Percentiles rank a stretch among this genome's conserved stretches.
These are phyloP conservation scores for Rhimphoctona megacephalus DNA, from an alignment of 2,888 invertebrate genomes.

Conservation along the genomic window DNA sequence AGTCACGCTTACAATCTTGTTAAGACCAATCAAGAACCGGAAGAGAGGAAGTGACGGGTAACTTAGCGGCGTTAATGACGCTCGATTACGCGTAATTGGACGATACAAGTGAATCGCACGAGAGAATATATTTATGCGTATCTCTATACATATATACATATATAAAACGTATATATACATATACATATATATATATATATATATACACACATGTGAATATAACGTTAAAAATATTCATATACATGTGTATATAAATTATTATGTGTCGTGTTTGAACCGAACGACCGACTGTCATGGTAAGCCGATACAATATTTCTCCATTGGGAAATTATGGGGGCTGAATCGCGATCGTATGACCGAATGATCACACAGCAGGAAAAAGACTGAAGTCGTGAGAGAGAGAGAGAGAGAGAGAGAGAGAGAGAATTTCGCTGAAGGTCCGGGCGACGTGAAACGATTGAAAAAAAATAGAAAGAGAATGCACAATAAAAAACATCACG, in stretches of 20 bases:
- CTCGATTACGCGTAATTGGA: constrained; percentile 65
- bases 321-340: constrained; percentile 28
- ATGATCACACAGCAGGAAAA: constrained; percentile 30
- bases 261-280: neutral
- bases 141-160: neutral
- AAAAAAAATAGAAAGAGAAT: neutral
- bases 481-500: constrained; percentile 9
- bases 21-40: constrained; percentile 82
- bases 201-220: too few relatives aligned
- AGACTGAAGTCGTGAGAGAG: constrained; percentile 30
- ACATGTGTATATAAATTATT: neutral
- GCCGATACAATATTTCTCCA: constrained; percentile 29
- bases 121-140: constrained; percentile 37
- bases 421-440: neutral
- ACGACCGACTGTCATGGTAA: constrained; percentile 6
- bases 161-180: neutral
- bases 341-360: constrained; percentile 6
- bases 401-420: neutral
- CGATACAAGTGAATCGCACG: constrained; percentile 56
- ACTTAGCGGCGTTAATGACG: constrained; percentile 75
- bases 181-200: too few relatives aligned
- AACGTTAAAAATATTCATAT: constrained; percentile 6
- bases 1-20: constrained; percentile 84
- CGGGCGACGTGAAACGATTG: neutral
- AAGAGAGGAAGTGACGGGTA: constrained; percentile 83